Evolutionary conservation across 2,113 vertebrate genomes (phyloP), one percentile per base, ranked within the genome.

Genomic region (Myotis davidii): DNA sequence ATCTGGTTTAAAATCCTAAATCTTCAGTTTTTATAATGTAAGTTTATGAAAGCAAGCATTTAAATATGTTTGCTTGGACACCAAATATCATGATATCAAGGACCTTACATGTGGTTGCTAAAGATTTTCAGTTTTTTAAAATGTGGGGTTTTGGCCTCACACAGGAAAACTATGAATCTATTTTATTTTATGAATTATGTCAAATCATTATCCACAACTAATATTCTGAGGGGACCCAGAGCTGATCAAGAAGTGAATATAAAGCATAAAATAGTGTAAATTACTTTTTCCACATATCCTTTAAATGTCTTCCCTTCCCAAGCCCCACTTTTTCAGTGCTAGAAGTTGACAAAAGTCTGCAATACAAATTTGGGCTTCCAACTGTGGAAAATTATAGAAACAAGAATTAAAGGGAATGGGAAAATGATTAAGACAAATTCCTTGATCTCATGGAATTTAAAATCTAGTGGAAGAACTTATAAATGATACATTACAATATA

Each of bases 361-460:
- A 92, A 56, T 84, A 79, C n/a, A 65, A 79, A 45, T 11, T 79
- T 65, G 50, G 48, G 61, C 72, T 84, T 94, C 48, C 20, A 96
- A 72, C 1, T 81, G 20, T 42, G 74, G 21, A 85, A 93, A 88
- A 83, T 72, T 54, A 77, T 67, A 82, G 90, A 92, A 86, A 52
- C 6, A 83, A 89, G 21, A 4, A 61, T 50, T 42, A 54, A 85
- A 78, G 17, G 27, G 5, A 72, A 94, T 52, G 21, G 12, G 27
- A 59, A 87, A 79, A 82, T 50, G 54, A 91, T 23, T 39, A 72
- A 88, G 69, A 94, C 17, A 64, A 88, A 95, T 70, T 61, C 23
- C 6, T 88, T 45, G 77, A 89, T 23, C 1, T 69, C 12, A 9
- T 70, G 13, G 34, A 85, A 94, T 29, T 69, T 85, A 69, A 88